Evolutionary conservation across 2,797 vertebrate genomes (phyloP), one percentile per base, ranked within the genome.

Genomic region (Siniperca undulata): DNA sequence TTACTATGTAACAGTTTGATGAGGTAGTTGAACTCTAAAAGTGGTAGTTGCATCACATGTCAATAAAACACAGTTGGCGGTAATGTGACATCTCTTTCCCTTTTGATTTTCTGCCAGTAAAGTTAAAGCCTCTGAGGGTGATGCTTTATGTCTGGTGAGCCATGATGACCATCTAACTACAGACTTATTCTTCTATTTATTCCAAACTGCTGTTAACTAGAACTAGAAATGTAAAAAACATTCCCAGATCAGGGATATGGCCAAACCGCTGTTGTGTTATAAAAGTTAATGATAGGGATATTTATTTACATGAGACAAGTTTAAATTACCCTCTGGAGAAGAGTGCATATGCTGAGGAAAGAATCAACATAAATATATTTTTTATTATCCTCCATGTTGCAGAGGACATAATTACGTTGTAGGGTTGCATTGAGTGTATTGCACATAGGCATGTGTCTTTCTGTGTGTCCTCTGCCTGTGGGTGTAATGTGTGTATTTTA

Each of bases 401-500:
- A 56, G 36, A 40, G 50, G 61, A 68, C 59, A 8, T 61, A 69
- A 77, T 76, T 50, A 60, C 68, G 77, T 9, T 44, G 0, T 5
- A 36, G 40, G 10, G 3, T 8, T 36, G 53, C 1, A 8, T 42
- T 11, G 38, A 27, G 42, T 44, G 70, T 48, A 5, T 9, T 36
- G 5, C 42, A n/a, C 20, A 10, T 9, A 65, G 3, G 84, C 62
- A n/a, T 6, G 14, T 50, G 12, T 14, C n/a, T 46, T 36, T 3
- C 22, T 62, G 61, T 77, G 74, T 52, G 48, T 78, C 61, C 34
- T 77, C 27, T 13, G 40, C 50, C 53, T 75, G 56, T 36, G 59
- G 34, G 58, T 72, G 78, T 19, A 14, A 40, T 71, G 72, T 73
- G 74, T 80, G 66, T 73, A 68, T 64, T 67, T 55, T 56, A 34